Percentiles rank a stretch among this genome's conserved stretches.
Conservation (phyloP, 2,888 invertebrate genomes). For the Cotesia congregata region DNA sequence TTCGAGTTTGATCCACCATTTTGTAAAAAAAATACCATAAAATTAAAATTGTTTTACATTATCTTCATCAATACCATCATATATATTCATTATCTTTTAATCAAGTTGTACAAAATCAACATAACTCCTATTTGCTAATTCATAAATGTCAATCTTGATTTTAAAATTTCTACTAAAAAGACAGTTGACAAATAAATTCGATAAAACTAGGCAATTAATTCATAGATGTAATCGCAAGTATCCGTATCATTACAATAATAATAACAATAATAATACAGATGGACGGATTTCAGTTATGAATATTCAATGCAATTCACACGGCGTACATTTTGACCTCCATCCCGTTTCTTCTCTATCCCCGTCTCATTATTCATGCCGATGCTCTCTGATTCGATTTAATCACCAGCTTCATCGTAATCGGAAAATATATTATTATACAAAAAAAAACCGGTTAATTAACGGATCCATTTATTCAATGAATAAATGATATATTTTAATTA, state of each 20-base stretch:
- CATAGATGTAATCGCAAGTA: constrained; percentile 52
- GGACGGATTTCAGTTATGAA: constrained; percentile 58
- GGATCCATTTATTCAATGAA: not conserved
- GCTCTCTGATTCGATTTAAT: constrained; percentile 4
- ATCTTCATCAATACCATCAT: too few relatives aligned
- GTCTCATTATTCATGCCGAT: constrained; percentile 32
- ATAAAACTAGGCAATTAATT: constrained; percentile 55
- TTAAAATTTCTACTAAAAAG: too few relatives aligned
- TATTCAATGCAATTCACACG: constrained; percentile 62
- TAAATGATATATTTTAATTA: constrained; percentile 1
- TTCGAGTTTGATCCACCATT: too few relatives aligned
- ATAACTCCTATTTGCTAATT: too few relatives aligned
- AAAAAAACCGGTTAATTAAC: not conserved
- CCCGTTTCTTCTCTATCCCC: constrained; percentile 41
- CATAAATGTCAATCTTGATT: too few relatives aligned
- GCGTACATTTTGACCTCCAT: constrained; percentile 54
- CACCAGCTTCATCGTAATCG: not conserved
- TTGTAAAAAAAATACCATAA: too few relatives aligned
- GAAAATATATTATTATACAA: not conserved
- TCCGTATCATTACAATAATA: not conserved
- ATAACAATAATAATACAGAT: constrained; percentile 43
- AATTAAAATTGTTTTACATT: too few relatives aligned
- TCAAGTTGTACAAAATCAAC: too few relatives aligned
- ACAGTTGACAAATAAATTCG: too few relatives aligned
- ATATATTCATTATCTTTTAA: too few relatives aligned